Conservation (phyloP, 2,113 vertebrate species). For the Gasterosteus nipponicus region DNA sequence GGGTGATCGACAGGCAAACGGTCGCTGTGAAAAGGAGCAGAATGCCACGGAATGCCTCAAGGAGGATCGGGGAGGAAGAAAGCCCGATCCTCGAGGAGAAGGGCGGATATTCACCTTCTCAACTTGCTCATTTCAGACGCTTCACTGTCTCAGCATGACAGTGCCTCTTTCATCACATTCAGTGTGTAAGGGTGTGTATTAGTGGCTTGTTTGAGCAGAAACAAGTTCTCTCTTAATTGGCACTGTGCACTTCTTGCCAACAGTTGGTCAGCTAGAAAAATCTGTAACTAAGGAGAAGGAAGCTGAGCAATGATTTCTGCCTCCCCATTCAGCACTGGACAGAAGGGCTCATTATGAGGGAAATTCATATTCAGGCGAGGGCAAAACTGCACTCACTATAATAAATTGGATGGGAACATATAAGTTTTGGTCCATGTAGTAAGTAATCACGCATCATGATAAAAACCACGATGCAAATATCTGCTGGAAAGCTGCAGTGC, state of each 20-base stretch:
- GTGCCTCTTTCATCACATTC: slow-evolving; percentile 71
- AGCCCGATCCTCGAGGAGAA: slow-evolving; percentile 12
- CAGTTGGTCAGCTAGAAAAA: slow-evolving; percentile 75
- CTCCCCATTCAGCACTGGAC: slow-evolving; percentile 56
- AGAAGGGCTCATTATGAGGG: slow-evolving; percentile 69
- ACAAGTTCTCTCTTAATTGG: slow-evolving; percentile 77
- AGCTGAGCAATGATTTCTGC: slow-evolving; percentile 70
- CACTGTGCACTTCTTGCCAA: slow-evolving; percentile 70
- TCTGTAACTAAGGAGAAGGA: slow-evolving; percentile 67
- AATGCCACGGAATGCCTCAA: slow-evolving; percentile 66
- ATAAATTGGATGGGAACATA: slow-evolving; percentile 33
- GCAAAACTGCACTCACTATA: slow-evolving; percentile 23
- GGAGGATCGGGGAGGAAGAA: slow-evolving; percentile 46
- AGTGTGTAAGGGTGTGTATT: slow-evolving; percentile 37
- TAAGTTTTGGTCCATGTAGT: not conserved
- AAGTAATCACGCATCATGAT: slow-evolving; percentile 30
- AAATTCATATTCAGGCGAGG: slow-evolving; percentile 62
- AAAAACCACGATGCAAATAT: slow-evolving; percentile 47
- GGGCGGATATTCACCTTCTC: slow-evolving; percentile 60
- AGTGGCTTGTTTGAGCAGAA: slow-evolving; percentile 62
- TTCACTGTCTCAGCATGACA: slow-evolving; percentile 59
- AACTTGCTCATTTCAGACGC: slow-evolving; percentile 58
- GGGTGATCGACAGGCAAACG: slow-evolving; percentile 54
- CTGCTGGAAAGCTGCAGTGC: slow-evolving; percentile 36
- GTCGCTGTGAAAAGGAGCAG: slow-evolving; percentile 54